These are phyloP conservation scores for Corapipo altera DNA, from an alignment of 2,113 vertebrate species.

Conservation along the genomic window DNA sequence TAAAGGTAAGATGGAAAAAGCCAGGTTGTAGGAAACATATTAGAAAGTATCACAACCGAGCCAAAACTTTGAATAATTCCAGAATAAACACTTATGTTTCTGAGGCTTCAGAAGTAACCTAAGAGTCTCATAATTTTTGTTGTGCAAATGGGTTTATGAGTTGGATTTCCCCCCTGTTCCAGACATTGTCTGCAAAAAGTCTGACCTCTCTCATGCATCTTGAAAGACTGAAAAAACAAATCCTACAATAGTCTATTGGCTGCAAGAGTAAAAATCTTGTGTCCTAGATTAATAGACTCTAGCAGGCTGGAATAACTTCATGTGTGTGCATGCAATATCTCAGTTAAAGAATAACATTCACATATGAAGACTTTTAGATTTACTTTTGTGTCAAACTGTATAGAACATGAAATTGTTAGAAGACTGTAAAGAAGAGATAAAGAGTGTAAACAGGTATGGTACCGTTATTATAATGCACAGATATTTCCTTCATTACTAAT, in stretches of 20 bases:
- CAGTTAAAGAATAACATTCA: background rate
- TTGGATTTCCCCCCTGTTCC: rapidly evolving
- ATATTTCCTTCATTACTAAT: background rate
- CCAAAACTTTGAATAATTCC: background rate
- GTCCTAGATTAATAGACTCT: background rate
- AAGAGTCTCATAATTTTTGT: background rate
- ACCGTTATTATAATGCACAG: background rate
- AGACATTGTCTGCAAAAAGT: background rate
- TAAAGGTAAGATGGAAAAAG: background rate
- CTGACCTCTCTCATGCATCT: background rate
- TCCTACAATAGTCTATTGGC: background rate
- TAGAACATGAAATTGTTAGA: background rate
- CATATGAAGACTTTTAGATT: background rate
- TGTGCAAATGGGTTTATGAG: background rate
- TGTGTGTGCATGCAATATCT: background rate
- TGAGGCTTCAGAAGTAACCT: background rate
- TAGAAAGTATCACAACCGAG: background rate
- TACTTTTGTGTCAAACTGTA: background rate
- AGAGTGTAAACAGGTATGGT: background rate
- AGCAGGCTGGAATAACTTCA: background rate
- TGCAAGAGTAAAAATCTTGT: background rate
- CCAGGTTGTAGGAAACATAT: background rate
- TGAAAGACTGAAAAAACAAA: background rate
- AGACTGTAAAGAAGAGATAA: background rate
- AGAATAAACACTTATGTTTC: background rate